These are phyloP conservation scores for Scrobipalpa atriplicella DNA, from an alignment of 2,888 invertebrate genomes.

Conservation along the genomic window DNA sequence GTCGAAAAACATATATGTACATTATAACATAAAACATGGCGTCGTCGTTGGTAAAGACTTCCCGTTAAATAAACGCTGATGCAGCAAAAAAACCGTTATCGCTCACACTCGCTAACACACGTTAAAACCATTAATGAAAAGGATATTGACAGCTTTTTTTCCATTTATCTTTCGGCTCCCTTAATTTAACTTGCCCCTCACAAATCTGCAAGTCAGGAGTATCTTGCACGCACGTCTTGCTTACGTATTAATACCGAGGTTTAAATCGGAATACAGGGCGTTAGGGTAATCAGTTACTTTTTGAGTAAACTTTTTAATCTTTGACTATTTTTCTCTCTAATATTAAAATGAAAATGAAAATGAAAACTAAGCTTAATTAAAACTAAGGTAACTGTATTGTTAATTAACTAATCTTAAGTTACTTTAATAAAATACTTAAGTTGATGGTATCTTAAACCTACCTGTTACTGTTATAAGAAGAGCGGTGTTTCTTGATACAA, in stretches of 20 bases:
- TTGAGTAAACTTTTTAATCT: too few species aligned
- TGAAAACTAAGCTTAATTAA: too few species aligned
- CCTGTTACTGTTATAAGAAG: too few species aligned
- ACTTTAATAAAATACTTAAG: too few species aligned
- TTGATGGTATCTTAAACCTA: too few species aligned
- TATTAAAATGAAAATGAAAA: too few species aligned
- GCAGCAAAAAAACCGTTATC: slow-evolving; percentile 46
- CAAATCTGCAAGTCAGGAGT: slow-evolving; percentile 59
- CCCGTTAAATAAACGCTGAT: slow-evolving; percentile 32
- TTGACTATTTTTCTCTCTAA: too few species aligned
- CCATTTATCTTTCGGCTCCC: slow-evolving; percentile 69
- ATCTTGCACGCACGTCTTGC: slow-evolving; percentile 35
- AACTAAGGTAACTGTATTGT: too few species aligned
- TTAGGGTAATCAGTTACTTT: too few species aligned
- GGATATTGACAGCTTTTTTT: slow-evolving; percentile 68
- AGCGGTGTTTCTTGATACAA: too few species aligned
- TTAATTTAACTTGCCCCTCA: slow-evolving; percentile 66
- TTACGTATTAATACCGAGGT: slow-evolving; percentile 63
- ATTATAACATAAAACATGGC: not conserved
- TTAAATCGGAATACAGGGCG: not conserved
- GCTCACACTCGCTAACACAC: slow-evolving; percentile 61
- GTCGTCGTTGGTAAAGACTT: not conserved
- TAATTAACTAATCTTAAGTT: too few species aligned
- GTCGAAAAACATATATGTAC: too few species aligned
- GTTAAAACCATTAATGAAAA: slow-evolving; percentile 71